These are phyloP conservation scores for Campaea margaritaria DNA, from an alignment of 2,888 invertebrate genomes.

Conservation along the genomic window DNA sequence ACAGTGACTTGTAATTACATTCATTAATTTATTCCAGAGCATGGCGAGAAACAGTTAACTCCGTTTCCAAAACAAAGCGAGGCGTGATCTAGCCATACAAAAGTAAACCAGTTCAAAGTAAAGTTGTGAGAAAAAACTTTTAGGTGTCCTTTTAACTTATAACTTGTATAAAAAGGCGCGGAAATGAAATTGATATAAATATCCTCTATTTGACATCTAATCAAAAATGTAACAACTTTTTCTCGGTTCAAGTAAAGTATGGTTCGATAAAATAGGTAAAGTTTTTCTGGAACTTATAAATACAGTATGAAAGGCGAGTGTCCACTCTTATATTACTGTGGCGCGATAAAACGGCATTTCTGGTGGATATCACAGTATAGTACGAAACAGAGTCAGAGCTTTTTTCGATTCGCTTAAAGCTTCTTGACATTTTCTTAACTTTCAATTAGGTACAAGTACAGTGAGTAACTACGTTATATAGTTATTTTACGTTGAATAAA, in stretches of 20 bases:
- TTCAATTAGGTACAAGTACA: too few species aligned
- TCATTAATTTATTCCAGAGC: not conserved
- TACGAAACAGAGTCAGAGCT: not conserved
- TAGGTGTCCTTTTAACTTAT: too few species aligned
- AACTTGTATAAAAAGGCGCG: too few species aligned
- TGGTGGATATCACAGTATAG: constrained; percentile 6
- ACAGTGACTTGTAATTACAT: constrained; percentile 8
- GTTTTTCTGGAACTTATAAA: not conserved
- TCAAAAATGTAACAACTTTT: not conserved
- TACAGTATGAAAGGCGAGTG: constrained; percentile 1
- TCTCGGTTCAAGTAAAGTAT: not conserved
- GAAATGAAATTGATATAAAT: not conserved
- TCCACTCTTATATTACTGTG: constrained; percentile 20
- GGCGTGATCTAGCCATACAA: too few species aligned
- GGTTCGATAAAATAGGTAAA: not conserved
- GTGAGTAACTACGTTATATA: too few species aligned
- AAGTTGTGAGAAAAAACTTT: too few species aligned
- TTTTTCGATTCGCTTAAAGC: too few species aligned
- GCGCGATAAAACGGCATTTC: constrained; percentile 19
- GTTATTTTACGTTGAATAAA: too few species aligned
- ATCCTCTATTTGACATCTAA: not conserved
- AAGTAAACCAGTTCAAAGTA: too few species aligned
- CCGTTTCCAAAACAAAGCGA: too few species aligned
- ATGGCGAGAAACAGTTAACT: not conserved
- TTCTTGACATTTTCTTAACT: too few species aligned